Conservation (phyloP, 2,113 vertebrate species). For the Anhinga anhinga region DNA sequence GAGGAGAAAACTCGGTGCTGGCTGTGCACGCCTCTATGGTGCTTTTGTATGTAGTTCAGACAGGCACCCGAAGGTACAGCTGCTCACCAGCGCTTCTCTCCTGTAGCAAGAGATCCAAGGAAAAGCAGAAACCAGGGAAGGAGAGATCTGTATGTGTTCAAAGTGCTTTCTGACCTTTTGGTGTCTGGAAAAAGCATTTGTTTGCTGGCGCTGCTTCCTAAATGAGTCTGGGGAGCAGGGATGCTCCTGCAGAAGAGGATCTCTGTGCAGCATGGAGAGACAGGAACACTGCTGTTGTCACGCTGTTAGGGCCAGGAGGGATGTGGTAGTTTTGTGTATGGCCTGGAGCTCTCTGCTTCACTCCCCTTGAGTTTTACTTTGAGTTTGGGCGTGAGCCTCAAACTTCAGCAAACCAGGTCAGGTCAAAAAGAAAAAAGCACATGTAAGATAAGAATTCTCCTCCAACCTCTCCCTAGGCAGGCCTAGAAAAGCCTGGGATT, state of each 20-base stretch:
- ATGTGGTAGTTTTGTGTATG: neutral
- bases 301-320: neutral
- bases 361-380: neutral
- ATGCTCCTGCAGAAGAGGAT: neutral
- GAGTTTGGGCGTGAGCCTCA: neutral
- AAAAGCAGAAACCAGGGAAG: neutral
- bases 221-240: neutral
- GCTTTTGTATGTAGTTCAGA: neutral
- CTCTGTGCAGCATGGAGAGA: neutral
- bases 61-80: neutral
- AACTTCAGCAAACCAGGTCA: neutral
- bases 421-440: neutral
- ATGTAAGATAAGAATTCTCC: neutral
- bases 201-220: neutral
- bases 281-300: neutral
- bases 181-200: neutral
- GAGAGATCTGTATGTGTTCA: neutral
- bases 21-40: rapidly evolving
- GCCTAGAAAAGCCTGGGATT: neutral
- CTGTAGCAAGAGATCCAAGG: neutral
- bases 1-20: neutral
- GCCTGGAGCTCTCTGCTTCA: neutral
- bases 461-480: neutral
- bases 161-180: neutral
- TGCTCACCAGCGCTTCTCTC: neutral